These are phyloP conservation scores for Tonatia bakeri DNA, from an alignment of 2,113 vertebrate species.

Conservation along the genomic window DNA sequence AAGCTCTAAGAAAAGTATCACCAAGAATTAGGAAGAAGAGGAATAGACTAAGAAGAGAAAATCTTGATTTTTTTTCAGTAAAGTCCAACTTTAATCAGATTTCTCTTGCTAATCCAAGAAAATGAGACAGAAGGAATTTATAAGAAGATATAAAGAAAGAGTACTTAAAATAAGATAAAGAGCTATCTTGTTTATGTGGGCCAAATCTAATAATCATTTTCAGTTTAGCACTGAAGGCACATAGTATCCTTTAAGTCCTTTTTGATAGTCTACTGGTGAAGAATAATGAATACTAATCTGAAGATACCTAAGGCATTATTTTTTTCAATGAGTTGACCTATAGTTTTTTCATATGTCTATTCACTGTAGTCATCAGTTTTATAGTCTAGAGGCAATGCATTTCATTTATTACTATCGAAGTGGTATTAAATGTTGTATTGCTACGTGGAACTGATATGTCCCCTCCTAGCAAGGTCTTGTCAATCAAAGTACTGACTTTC, in stretches of 20 bases:
- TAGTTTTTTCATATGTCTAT: not conserved
- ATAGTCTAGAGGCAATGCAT: not conserved
- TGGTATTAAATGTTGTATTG: not conserved
- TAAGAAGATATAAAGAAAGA: not conserved
- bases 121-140: not conserved
- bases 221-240: not conserved
- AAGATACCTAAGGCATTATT: not conserved
- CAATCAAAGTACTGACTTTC: not conserved
- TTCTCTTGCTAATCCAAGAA: slow-evolving; percentile 31
- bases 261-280: not conserved
- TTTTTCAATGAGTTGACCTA: not conserved
- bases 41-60: not conserved
- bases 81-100: not conserved
- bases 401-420: not conserved
- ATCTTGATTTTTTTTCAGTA: not conserved
- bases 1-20: not conserved
- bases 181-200: not conserved
- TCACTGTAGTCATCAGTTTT: not conserved
- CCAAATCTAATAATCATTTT: not conserved
- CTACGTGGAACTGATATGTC: not conserved
- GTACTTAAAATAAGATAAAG: not conserved
- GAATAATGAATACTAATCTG: not conserved
- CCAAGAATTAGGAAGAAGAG: not conserved
- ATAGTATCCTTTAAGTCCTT: not conserved
- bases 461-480: not conserved